A percentile compares a stretch with the other conserved stretches of the same genome.
Evolutionary conservation across 2,113 vertebrate genomes (phyloP).

Genomic region (Cottus gobio): DNA sequence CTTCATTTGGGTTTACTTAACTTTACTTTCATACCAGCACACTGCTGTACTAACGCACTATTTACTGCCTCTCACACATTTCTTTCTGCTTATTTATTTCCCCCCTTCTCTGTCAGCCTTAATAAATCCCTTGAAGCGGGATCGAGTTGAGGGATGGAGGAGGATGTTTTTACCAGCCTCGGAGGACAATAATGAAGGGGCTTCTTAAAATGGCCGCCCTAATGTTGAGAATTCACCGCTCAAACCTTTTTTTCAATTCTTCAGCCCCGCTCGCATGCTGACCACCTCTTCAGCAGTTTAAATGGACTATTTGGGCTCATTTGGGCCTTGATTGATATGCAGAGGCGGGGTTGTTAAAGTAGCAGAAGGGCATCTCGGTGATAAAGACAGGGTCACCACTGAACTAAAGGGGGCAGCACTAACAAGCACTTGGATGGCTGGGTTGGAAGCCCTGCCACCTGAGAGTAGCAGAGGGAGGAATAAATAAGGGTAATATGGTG

Average conservation of each 20-base stretch:
- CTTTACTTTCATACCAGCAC: slow-evolving; percentile 54
- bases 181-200: slow-evolving; percentile 45
- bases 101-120: slow-evolving; percentile 35
- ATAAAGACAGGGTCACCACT: slow-evolving; percentile 53
- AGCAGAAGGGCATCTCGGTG: slow-evolving; percentile 53
- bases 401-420: slow-evolving; percentile 73
- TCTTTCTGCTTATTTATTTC: slow-evolving; percentile 48
- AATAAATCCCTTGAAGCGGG: slow-evolving; percentile 57
- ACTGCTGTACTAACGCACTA: slow-evolving; percentile 57
- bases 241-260: slow-evolving; percentile 32
- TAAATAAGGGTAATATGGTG: slow-evolving; percentile 59
- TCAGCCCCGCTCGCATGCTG: slow-evolving; percentile 23
- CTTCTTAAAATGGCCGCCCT: slow-evolving; percentile 37
- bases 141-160: slow-evolving; percentile 55
- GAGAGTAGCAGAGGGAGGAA: slow-evolving; percentile 48
- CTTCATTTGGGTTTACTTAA: slow-evolving; percentile 80
- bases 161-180: slow-evolving; percentile 45
- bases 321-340: slow-evolving; percentile 60
- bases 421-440: slow-evolving; percentile 60
- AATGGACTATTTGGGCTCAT: slow-evolving; percentile 63
- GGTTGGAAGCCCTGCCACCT: slow-evolving; percentile 42
- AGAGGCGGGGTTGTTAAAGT: slow-evolving; percentile 49
- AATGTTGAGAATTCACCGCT: slow-evolving; percentile 1
- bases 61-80: slow-evolving; percentile 65
- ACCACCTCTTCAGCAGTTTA: slow-evolving; percentile 29